A percentile compares a stretch with the other conserved stretches of the same genome.
Evolutionary conservation across 2,888 invertebrate genomes (phyloP).

Genomic region (Athalia rosae): DNA sequence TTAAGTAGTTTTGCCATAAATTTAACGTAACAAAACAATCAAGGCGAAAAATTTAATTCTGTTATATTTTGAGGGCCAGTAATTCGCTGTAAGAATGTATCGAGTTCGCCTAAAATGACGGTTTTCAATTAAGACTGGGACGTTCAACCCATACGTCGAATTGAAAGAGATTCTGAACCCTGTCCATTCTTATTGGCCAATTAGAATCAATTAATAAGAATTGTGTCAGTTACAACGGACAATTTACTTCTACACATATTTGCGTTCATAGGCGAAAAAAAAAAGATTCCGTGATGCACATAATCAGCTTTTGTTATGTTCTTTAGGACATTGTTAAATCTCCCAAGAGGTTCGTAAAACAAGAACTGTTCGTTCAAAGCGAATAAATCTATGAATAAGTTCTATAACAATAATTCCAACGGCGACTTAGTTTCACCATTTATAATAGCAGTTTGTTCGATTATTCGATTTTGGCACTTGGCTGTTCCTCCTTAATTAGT

Average conservation of each 20-base stretch:
- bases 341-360: neutral
- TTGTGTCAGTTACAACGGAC: too few species aligned
- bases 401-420: neutral
- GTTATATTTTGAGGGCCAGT: neutral
- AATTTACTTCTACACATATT: too few species aligned
- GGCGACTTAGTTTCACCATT: neutral
- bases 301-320: neutral
- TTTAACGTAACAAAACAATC: neutral
- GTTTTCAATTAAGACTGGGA: slow-evolving; percentile 25
- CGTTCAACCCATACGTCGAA: slow-evolving; percentile 29
- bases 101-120: slow-evolving; percentile 2
- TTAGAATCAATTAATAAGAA: slow-evolving; percentile 15
- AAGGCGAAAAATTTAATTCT: neutral
- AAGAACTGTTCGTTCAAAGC: neutral
- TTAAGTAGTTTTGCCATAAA: neutral
- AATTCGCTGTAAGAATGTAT: neutral
- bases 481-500: neutral
- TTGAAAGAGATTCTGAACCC: slow-evolving; percentile 42
- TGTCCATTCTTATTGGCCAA: slow-evolving; percentile 13
- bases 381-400: neutral
- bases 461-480: slow-evolving; percentile 33
- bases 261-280: neutral
- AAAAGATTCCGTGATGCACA: neutral
- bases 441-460: neutral
- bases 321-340: neutral